Conservation (phyloP, 2,797 vertebrate species). For the Lateolabrax maculatus region DNA sequence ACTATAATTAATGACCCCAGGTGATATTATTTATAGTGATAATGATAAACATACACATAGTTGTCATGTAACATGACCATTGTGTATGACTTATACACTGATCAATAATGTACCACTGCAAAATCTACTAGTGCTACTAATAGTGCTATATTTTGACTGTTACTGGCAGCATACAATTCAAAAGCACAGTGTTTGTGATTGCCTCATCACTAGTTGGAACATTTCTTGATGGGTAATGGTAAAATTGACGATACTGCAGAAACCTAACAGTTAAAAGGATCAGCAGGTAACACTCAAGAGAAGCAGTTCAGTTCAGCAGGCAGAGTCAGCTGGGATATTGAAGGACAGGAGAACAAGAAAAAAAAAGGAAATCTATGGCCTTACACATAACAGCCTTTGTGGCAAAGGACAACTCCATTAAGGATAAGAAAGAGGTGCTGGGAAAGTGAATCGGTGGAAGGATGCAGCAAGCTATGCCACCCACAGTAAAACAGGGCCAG, state of each 20-base stretch:
- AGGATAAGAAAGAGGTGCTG: slow-evolving; percentile 5
- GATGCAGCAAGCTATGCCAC: neutral
- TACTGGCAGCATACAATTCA: too few species aligned
- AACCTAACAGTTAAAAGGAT: neutral
- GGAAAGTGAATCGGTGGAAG: neutral
- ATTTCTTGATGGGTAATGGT: neutral
- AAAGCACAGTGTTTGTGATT: neutral
- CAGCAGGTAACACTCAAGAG: neutral
- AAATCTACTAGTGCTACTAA: neutral
- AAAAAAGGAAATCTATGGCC: slow-evolving; percentile 1
- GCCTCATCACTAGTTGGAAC: neutral
- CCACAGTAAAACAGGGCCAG: neutral
- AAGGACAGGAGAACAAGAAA: neutral
- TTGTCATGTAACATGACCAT: neutral
- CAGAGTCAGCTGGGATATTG: neutral
- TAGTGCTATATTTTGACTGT: neutral
- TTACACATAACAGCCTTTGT: neutral
- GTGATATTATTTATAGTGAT: neutral
- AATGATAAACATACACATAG: neutral
- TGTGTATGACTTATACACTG: neutral
- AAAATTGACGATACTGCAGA: neutral
- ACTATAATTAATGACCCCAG: neutral
- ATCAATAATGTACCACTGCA: neutral
- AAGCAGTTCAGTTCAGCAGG: neutral
- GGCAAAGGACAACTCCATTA: slow-evolving; percentile 7